Evolutionary conservation across 2,113 vertebrate species (phyloP).

Genomic region (Gambusia affinis): DNA sequence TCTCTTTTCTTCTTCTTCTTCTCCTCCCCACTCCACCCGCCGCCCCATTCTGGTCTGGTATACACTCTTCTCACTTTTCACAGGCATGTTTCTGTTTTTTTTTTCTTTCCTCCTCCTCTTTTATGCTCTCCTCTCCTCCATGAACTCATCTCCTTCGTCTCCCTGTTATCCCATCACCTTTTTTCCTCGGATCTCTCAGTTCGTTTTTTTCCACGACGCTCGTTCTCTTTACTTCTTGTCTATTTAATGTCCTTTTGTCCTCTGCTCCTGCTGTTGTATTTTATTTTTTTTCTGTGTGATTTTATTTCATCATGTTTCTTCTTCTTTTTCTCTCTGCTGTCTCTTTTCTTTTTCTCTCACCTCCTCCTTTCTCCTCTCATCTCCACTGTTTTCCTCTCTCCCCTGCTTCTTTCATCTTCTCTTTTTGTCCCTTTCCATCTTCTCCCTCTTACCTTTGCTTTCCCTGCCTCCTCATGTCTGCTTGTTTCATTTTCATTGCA

Average conservation of each 20-base stretch:
- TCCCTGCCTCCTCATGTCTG: not conserved
- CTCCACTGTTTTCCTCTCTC: not conserved
- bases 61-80: not conserved
- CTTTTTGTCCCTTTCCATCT: not conserved
- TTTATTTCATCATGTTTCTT: not conserved
- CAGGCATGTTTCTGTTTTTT: not conserved
- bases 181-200: not conserved
- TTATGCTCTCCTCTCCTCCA: not conserved
- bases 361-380: not conserved
- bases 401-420: not conserved
- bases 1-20: conserved; percentile 15
- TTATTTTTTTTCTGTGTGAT: not conserved
- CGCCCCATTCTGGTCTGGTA: not conserved
- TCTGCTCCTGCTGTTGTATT: not conserved
- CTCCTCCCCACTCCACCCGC: not conserved
- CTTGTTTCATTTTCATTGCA: conserved; percentile 4
- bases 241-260: not conserved
- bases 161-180: not conserved
- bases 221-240: not conserved
- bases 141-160: not conserved
- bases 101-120: not conserved
- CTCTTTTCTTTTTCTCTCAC: not conserved
- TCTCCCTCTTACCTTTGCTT: conserved; percentile 4
- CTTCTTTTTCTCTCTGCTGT: not conserved
- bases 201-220: not conserved